Conservation (phyloP, 1,140 invertebrate genomes). For the Cydia fagiglandana region DNA sequence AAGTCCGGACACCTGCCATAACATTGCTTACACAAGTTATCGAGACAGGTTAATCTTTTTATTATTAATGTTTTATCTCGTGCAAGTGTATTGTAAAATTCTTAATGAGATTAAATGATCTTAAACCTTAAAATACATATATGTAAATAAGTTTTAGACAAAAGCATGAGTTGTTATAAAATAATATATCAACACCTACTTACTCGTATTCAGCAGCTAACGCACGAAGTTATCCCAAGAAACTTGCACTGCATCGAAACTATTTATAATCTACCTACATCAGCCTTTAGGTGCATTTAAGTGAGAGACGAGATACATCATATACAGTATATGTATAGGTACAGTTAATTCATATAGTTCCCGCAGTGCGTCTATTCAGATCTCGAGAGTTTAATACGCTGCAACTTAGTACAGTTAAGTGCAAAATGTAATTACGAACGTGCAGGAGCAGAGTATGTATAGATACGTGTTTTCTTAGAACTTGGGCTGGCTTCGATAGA, state of each 20-base stretch:
- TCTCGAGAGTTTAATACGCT: conserved; percentile 26
- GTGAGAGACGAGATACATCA: background rate
- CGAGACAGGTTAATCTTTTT: no score
- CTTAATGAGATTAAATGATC: no score
- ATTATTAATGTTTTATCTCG: no score
- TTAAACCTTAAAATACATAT: no score
- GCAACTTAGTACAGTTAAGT: conserved; percentile 27
- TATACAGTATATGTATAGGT: background rate
- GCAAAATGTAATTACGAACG: conserved; percentile 28
- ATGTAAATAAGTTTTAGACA: no score
- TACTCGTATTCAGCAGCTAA: background rate
- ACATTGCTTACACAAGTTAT: no score
- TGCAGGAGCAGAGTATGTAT: conserved; percentile 6
- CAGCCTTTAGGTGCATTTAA: background rate
- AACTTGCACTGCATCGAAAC: background rate
- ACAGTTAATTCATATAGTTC: conserved; percentile 23
- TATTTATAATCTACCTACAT: background rate
- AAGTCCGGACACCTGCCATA: no score
- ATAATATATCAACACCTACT: background rate
- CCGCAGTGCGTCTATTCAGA: conserved; percentile 23
- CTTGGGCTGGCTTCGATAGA: background rate
- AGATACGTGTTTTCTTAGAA: conserved; percentile 29
- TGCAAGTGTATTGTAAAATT: no score
- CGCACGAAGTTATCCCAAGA: background rate
- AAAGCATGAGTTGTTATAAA: background rate